Conservation (phyloP, 2,888 invertebrate species). For the Scaptomyza flava region DNA sequence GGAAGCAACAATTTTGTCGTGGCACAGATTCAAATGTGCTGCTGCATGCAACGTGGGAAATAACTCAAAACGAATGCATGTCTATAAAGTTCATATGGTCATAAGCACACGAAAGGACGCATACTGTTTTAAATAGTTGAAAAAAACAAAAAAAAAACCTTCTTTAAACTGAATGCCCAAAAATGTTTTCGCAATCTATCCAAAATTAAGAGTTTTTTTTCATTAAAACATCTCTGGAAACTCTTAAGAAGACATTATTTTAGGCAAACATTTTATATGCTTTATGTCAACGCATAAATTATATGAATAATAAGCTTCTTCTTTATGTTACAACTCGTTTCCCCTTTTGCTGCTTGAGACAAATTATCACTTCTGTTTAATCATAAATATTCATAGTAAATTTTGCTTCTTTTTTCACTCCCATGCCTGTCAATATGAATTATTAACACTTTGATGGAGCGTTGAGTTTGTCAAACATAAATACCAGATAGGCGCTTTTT, state of each 20-base stretch:
- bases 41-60: conserved; percentile 44
- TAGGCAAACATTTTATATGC: neutral
- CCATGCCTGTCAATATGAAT: conserved; percentile 41
- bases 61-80: conserved; percentile 21
- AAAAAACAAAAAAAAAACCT: neutral
- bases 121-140: neutral
- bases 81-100: conserved; percentile 46
- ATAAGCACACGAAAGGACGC: conserved; percentile 16
- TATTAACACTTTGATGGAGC: conserved; percentile 50
- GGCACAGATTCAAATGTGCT: conserved; percentile 25
- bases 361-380: conserved; percentile 44
- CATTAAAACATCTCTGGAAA: no score
- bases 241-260: no score
- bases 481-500: conserved; percentile 35
- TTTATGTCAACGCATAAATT: neutral
- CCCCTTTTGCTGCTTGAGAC: conserved; percentile 17
- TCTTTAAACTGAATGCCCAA: neutral
- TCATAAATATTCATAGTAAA: conserved; percentile 32
- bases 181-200: neutral
- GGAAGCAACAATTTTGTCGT: conserved; percentile 48
- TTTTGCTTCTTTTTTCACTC: conserved; percentile 13
- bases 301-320: neutral
- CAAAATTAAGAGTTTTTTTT: no score
- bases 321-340: neutral
- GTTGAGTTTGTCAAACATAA: conserved; percentile 58